Evolutionary conservation across 2,888 invertebrate species (phyloP).

Genomic region (Caenorhabditis panamensis): DNA sequence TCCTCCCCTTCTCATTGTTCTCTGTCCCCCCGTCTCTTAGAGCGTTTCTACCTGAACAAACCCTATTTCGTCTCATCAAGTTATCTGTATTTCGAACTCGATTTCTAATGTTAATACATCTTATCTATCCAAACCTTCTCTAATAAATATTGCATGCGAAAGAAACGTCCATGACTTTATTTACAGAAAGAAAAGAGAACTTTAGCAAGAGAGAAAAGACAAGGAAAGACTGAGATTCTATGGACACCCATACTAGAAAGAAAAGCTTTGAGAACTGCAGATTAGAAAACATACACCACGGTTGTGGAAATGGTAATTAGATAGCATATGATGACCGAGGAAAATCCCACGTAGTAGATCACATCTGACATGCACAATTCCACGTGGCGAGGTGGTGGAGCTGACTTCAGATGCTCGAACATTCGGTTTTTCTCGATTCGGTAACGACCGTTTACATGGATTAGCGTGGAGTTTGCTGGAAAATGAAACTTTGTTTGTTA

Average conservation of each 20-base stretch:
- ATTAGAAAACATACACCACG: slow-evolving; percentile 11
- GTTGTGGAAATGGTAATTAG: slow-evolving; percentile 40
- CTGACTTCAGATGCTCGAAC: slow-evolving; percentile 14
- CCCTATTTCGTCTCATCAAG: no score
- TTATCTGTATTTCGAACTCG: no score
- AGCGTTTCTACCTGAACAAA: no score
- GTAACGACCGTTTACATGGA: slow-evolving; percentile 41
- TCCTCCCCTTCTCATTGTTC: background rate
- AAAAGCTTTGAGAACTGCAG: background rate
- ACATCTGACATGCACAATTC: slow-evolving; percentile 39
- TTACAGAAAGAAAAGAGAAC: slow-evolving; percentile 9
- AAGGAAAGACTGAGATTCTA: slow-evolving; percentile 12
- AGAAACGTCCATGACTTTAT: slow-evolving; percentile 1
- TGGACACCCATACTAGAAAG: slow-evolving; percentile 9
- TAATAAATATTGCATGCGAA: background rate
- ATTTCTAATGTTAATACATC: no score
- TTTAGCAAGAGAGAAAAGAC: slow-evolving; percentile 1
- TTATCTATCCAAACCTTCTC: background rate
- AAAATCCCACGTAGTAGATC: slow-evolving; percentile 31
- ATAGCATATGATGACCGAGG: slow-evolving; percentile 30
- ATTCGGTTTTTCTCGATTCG: slow-evolving; percentile 22
- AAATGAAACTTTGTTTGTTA: background rate
- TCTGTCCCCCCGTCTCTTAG: background rate
- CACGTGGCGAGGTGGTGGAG: background rate
- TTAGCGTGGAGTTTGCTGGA: slow-evolving; percentile 21